Conservation (phyloP, 2,797 vertebrate species). For the Dendrocincla fuliginosa region DNA sequence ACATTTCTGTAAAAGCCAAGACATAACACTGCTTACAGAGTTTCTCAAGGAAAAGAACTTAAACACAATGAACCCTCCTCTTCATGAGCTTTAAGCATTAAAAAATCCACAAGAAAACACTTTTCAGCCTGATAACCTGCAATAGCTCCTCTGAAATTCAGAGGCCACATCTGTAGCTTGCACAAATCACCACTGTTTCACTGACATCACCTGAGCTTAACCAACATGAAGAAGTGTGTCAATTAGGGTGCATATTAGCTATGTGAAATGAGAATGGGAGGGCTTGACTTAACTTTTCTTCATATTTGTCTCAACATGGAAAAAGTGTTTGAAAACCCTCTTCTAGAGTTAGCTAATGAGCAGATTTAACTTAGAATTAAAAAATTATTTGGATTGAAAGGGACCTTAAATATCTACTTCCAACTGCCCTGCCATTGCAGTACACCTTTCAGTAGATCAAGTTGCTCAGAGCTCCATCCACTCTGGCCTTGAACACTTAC, state of each 20-base stretch:
- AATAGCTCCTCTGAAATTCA: background rate
- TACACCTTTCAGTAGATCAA: background rate
- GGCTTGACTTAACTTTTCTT: background rate
- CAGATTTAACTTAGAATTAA: background rate
- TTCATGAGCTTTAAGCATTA: background rate
- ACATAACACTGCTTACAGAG: background rate
- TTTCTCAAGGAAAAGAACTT: background rate
- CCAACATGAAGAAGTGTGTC: background rate
- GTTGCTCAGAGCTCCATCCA: background rate
- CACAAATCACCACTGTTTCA: background rate
- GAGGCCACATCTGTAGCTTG: rapidly evolving
- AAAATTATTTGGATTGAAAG: background rate
- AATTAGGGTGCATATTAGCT: background rate
- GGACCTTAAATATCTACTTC: background rate
- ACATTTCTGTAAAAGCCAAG: background rate
- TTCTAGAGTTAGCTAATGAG: background rate
- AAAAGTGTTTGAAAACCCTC: background rate
- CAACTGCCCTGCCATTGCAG: background rate
- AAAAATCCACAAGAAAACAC: background rate
- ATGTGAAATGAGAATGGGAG: background rate
- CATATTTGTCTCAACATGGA: background rate
- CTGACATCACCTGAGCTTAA: background rate
- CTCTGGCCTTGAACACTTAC: background rate
- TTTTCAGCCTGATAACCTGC: background rate
- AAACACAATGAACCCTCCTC: background rate